phyloP scores from a whole-genome alignment of 1,140 invertebrate genomes.

The Drosophila sulfurigaster region DNA sequence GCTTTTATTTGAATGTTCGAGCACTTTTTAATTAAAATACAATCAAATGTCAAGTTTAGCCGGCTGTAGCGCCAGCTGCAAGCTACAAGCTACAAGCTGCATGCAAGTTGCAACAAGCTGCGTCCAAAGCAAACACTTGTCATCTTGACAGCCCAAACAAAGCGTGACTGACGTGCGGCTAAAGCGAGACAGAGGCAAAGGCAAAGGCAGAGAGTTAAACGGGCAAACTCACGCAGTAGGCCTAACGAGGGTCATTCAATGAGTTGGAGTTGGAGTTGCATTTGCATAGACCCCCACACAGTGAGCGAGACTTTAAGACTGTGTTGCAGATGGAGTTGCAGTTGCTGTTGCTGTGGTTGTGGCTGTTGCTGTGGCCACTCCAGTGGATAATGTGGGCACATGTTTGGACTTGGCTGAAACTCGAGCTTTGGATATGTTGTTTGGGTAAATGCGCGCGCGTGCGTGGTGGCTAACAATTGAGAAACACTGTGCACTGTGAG shows the following conservation, averaged over 20 bases:
- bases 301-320: conserved; percentile 9
- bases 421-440: conserved; percentile 68
- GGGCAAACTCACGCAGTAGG: conserved; percentile 47
- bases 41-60: conserved; percentile 84
- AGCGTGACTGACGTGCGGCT: conserved; percentile 74
- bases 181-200: conserved; percentile 9
- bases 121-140: conserved; percentile 78
- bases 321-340: conserved; percentile 40
- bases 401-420: conserved; percentile 53
- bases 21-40: conserved; percentile 82
- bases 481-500: conserved; percentile 64
- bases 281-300: conserved; percentile 69
- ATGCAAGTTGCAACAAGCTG: conserved; percentile 24
- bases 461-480: conserved; percentile 81
- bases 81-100: conserved; percentile 12
- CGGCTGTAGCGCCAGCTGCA: conserved; percentile 69
- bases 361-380: conserved; percentile 14
- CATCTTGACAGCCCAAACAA: conserved; percentile 82
- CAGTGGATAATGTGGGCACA: conserved; percentile 66
- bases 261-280: conserved; percentile 49
- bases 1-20: conserved; percentile 56
- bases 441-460: conserved; percentile 81
- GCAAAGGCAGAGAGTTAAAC: conserved; percentile 19
- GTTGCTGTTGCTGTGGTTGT: conserved; percentile 34
- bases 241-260: conserved; percentile 80